phyloP scores from a whole-genome alignment of 2,113 vertebrate species.

The Eira barbara region DNA sequence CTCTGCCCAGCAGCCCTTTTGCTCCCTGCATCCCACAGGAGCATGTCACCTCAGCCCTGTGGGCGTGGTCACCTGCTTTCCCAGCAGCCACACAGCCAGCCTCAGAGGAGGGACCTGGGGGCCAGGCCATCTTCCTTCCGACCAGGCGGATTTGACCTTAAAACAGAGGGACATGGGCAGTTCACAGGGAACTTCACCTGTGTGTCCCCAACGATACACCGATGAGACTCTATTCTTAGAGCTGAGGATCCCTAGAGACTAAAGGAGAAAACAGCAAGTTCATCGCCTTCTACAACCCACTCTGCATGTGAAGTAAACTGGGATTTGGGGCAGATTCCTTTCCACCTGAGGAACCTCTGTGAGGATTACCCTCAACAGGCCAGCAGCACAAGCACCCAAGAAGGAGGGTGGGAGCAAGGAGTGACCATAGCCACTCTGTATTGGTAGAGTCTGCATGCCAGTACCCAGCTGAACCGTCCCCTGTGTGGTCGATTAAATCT shows the following conservation, averaged over 20 bases:
- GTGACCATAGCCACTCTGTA: background rate
- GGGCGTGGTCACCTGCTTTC: background rate
- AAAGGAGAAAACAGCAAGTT: background rate
- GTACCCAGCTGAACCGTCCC: background rate
- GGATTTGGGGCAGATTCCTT: background rate
- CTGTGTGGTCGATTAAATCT: background rate
- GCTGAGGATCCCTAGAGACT: background rate
- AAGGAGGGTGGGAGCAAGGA: fast-evolving
- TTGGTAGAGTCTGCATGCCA: background rate
- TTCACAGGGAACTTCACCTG: background rate
- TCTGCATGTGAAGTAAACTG: background rate
- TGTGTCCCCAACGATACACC: background rate
- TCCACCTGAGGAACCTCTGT: too few relatives aligned
- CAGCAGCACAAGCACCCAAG: too few relatives aligned
- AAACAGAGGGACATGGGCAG: background rate
- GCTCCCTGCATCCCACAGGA: too few relatives aligned
- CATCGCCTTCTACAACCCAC: background rate
- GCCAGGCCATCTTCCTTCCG: background rate
- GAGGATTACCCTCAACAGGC: too few relatives aligned
- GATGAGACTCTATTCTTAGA: background rate
- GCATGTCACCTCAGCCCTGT: too few relatives aligned
- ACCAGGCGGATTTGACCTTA: background rate
- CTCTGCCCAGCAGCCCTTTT: background rate
- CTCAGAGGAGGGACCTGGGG: background rate
- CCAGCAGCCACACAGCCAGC: background rate